Evolutionary conservation across 1,140 invertebrate genomes (phyloP).

Genomic region (Drosophila ohnishii): DNA sequence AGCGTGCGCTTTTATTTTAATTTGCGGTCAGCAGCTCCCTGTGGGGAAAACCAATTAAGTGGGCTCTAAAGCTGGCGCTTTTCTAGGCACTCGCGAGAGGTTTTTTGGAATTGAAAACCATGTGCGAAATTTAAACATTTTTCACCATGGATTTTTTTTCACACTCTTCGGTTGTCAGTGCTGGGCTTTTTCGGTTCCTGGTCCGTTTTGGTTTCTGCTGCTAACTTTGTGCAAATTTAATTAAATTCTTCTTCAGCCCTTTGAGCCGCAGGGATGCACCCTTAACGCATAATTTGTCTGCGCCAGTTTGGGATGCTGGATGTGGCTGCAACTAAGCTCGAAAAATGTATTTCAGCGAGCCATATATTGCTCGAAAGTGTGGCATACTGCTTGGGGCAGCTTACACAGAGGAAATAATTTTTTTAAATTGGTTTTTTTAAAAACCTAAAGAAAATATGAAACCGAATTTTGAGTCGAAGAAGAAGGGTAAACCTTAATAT

Average conservation of each 20-base stretch:
- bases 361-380: conserved; percentile 23
- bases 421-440: too few species aligned
- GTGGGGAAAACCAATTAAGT: conserved; percentile 67
- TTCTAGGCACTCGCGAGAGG: conserved; percentile 6
- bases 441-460: not conserved
- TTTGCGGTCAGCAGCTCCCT: conserved; percentile 40
- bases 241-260: conserved; percentile 72
- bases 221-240: conserved; percentile 67
- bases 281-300: conserved; percentile 73
- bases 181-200: conserved; percentile 4
- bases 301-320: conserved; percentile 20
- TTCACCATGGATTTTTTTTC: conserved; percentile 20
- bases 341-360: conserved; percentile 3
- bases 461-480: not conserved
- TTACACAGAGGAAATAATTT: not conserved
- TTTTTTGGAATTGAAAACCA: conserved; percentile 42
- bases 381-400: conserved; percentile 33
- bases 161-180: conserved; percentile 25
- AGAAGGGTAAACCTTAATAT: too few species aligned
- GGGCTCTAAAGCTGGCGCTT: conserved; percentile 29
- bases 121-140: conserved; percentile 39
- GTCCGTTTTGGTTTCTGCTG: conserved; percentile 23
- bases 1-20: conserved; percentile 49
- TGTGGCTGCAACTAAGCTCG: conserved; percentile 22
- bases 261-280: conserved; percentile 61